A percentile compares a stretch with the other conserved stretches of the same genome.
Evolutionary conservation across 2,888 invertebrate species (phyloP).

Genomic region (Agrenia bidenticulata): DNA sequence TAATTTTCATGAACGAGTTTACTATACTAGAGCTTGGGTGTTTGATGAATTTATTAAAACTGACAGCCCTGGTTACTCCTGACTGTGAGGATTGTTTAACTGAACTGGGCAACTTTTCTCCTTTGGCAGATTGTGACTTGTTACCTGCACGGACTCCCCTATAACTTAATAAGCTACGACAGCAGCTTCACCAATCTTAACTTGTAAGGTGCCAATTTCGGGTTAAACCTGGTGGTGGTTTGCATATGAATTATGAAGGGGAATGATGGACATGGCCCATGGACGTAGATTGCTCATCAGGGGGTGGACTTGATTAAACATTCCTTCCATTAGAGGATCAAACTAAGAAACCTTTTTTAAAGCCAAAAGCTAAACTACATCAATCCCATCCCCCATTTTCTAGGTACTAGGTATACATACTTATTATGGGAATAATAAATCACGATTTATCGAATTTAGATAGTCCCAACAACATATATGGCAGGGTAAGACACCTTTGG

Average conservation of each 20-base stretch:
- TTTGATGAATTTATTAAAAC: constrained; percentile 5
- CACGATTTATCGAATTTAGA: constrained; percentile 3
- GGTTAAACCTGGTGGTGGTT: constrained; percentile 3
- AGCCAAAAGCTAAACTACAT: too few species aligned
- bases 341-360: too few species aligned
- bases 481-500: too few species aligned
- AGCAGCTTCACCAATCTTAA: not conserved
- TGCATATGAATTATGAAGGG: constrained; percentile 4
- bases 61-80: constrained; percentile 8
- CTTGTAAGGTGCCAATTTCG: constrained; percentile 15
- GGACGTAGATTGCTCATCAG: not conserved
- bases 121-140: constrained; percentile 1
- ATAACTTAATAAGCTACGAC: constrained; percentile 1
- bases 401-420: too few species aligned
- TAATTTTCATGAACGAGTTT: too few species aligned
- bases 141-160: not conserved
- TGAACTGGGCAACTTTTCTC: constrained; percentile 16
- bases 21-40: too few species aligned
- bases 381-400: too few species aligned
- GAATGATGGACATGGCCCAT: too few species aligned
- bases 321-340: too few species aligned
- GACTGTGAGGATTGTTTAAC: constrained; percentile 1
- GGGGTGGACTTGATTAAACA: constrained; percentile 7
- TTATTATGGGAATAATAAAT: not conserved
- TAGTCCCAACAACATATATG: too few species aligned